Base-by-base conservation (phyloP, 2,888 invertebrate genomes). In the Timema cristinae region DNA sequence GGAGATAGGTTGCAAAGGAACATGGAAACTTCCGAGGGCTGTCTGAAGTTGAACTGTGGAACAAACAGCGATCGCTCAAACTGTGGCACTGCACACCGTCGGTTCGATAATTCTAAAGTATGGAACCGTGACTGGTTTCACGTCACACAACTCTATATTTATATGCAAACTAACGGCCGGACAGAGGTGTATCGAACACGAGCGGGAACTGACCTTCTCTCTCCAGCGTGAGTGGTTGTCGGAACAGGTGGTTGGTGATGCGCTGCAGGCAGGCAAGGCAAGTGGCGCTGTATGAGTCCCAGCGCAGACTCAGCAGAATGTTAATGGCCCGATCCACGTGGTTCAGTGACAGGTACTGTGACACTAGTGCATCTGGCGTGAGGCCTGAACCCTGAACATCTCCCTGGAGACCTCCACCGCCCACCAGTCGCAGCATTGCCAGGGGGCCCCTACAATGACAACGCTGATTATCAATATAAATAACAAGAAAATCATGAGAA, bases 11-110 rank as follows among this genome's bases (percentile, higher is more conserved):
- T 88, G 85, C 49, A 87, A 85, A 11, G 94, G 90, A 52, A 88
- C 87, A 79, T 93, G 90, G 82, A 90, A 96, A 74, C 91, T 90
- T 52, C 94, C 94, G 47, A 97, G 82, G 10, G 94, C 91, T 75
- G 88, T 90, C 81, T 93, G 91, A 75, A 93, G 84, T 76, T 88
- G 84, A 72, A 88, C 89, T 77, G 77, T 13, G 76, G 76, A 68
- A 69, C 67, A 70, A 54, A 68, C 61, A 5, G 16, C 8, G n/a
- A 69, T 7, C 15, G 50, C 15, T 66, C 15, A 11, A 16, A 15
- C 11, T 13, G 7, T n/a, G 10, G 16, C 11, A 56, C 56, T 15
- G 16, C n/a, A 56, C 16, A 56, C n/a, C 11, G 1, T 7, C 16
- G 56, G n/a, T 32, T 32, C 32, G 4, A 4, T 32, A 32, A 32